phyloP scores from a whole-genome alignment of 2,888 invertebrate species.

The Epistrophe grossulariae region DNA sequence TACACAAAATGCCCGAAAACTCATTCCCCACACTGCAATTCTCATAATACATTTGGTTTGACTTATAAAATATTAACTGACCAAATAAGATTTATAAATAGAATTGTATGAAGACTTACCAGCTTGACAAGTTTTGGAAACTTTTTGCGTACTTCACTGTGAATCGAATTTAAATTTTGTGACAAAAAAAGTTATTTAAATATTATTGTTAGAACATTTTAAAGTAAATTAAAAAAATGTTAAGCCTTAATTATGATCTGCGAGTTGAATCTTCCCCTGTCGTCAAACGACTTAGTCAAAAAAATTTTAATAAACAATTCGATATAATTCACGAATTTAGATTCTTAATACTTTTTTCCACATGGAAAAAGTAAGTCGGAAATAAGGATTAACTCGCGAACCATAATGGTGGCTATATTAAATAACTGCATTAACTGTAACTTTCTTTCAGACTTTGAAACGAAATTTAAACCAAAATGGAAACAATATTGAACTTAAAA shows the following conservation, averaged over 20 bases:
- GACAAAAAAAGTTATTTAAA: conserved; percentile 42
- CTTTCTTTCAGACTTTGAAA: conserved; percentile 28
- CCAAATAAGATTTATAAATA: not conserved
- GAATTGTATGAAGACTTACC: conserved; percentile 86
- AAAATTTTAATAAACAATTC: too few relatives aligned
- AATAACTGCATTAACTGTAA: not conserved
- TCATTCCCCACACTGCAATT: too few relatives aligned
- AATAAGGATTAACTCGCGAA: not conserved
- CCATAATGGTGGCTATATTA: not conserved
- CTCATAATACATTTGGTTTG: too few relatives aligned
- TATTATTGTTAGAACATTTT: not conserved
- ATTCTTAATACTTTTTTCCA: too few relatives aligned
- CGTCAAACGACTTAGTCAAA: not conserved
- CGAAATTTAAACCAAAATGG: conserved; percentile 40
- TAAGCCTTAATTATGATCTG: not conserved
- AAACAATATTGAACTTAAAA: not conserved
- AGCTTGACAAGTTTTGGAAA: conserved; percentile 94
- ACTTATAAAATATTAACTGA: not conserved
- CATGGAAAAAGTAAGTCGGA: not conserved
- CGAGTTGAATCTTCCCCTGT: not conserved
- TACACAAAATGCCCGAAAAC: too few relatives aligned
- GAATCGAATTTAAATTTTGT: conserved; percentile 76
- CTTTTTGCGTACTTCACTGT: conserved; percentile 94
- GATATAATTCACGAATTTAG: too few relatives aligned
- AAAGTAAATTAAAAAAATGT: not conserved